Evolutionary conservation across 2,888 invertebrate genomes (phyloP).

Genomic region (Cantharis flavilabris): DNA sequence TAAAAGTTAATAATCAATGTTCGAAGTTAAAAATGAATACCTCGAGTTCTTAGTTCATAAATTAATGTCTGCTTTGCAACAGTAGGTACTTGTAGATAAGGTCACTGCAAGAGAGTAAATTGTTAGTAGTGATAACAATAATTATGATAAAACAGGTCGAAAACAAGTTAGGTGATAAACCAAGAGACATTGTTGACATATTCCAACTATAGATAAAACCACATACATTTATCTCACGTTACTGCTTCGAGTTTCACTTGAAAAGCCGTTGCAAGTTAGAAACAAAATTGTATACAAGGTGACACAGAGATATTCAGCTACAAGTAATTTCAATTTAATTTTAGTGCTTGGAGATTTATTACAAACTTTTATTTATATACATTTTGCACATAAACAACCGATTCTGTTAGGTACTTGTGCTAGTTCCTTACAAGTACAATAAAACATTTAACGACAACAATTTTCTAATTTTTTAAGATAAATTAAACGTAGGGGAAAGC

Average conservation of each 20-base stretch:
- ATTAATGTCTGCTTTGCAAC: not conserved
- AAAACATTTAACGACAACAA: not conserved
- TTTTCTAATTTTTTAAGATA: slow-evolving; percentile 2
- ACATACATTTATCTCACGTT: not conserved
- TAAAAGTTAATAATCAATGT: too few species aligned
- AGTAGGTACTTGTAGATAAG: not conserved
- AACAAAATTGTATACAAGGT: not conserved
- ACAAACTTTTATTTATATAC: not conserved
- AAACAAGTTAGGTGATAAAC: not conserved
- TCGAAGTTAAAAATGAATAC: not conserved
- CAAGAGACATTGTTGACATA: not conserved
- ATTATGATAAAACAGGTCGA: not conserved
- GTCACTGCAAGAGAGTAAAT: not conserved
- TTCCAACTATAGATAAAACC: not conserved
- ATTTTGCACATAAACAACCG: not conserved
- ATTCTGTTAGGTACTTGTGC: not conserved
- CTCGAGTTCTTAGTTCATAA: not conserved
- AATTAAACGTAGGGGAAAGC: not conserved
- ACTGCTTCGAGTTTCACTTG: not conserved
- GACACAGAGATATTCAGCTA: not conserved
- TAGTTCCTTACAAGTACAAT: not conserved
- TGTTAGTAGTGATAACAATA: not conserved
- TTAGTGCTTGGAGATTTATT: not conserved
- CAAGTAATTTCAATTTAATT: not conserved
- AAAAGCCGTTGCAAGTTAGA: not conserved